These are phyloP conservation scores for Barypeithes pellucidus DNA, from an alignment of 2,888 invertebrate genomes.

Conservation along the genomic window DNA sequence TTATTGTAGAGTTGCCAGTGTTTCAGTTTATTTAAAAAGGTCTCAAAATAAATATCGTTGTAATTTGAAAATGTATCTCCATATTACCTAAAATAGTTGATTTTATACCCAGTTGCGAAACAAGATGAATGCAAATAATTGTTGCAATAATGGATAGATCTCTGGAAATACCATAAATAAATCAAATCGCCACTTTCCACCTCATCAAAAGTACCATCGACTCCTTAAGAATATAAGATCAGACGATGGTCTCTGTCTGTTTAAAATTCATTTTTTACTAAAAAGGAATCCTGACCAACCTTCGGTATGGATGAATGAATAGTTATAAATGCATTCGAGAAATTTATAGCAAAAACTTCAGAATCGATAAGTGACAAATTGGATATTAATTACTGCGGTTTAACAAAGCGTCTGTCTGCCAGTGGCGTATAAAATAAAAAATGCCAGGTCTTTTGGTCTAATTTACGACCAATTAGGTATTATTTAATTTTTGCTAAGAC, in stretches of 20 bases:
- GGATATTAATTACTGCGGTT: slow-evolving; percentile 22
- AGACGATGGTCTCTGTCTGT: neutral
- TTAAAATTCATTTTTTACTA: slow-evolving; percentile 8
- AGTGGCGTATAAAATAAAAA: neutral
- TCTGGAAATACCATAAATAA: neutral
- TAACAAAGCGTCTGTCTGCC: neutral
- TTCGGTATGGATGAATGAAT: slow-evolving; percentile 20
- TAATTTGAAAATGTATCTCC: too few relatives aligned
- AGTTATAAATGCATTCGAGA: slow-evolving; percentile 10
- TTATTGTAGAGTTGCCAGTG: too few relatives aligned
- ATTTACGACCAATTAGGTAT: too few relatives aligned
- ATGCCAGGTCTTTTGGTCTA: too few relatives aligned
- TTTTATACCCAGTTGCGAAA: too few relatives aligned
- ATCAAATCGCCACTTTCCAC: neutral
- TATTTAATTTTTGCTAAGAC: too few relatives aligned
- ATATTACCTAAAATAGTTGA: too few relatives aligned
- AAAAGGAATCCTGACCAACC: slow-evolving; percentile 10
- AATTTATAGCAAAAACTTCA: slow-evolving; percentile 6
- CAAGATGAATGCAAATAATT: too few relatives aligned
- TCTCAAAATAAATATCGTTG: too few relatives aligned
- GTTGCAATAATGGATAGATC: too few relatives aligned
- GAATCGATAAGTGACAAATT: slow-evolving; percentile 34
- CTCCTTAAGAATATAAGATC: neutral
- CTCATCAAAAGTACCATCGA: too few relatives aligned
- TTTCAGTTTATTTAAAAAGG: too few relatives aligned